Base-by-base conservation (phyloP, 2,113 vertebrate species). In the Cyphomyrus plagiostoma region DNA sequence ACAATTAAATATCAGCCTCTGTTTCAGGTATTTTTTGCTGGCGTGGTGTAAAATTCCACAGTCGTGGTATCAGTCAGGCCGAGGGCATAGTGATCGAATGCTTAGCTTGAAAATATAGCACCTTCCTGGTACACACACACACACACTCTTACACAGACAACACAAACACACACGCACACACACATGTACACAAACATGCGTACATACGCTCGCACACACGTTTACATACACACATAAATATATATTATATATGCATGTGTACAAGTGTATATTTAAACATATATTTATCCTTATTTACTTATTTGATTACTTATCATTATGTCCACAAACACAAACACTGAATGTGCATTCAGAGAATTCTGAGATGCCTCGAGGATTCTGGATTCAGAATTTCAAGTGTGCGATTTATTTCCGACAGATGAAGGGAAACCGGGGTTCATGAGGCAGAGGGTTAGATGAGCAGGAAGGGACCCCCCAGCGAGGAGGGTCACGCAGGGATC, bases 401-500 rank as follows among this genome's bases (percentile, higher is more conserved):
- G 4, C 6, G 0, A 35, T 80, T 80, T 3, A 42, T 80, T 80
- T 42, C 13, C 90, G 6, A 11, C 46, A 46, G 58, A 45, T 13
- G 97, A 97, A 97, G 97, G 96, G 97, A 96, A 97, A 98, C 97
- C 45, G 10, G 21, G 45, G 8, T 46, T 23, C 80, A 83, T 45
- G 30, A 83, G 42, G 21, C 17, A 82, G 17, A 23, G 77, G 13
- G 92, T 88, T 92, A 77, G 49, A 30, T 21, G 77, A 50, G 48
- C 97, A 97, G 97, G 97, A 96, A 96, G 97, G 96, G 96, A 98
- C 97, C 97, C 97, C 97, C 84, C 48, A 35, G 26, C 8, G 11
- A 26, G 30, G 97, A 97, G 97, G 97, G 98, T 99, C 98, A 98
- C 98, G 96, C 97, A 92, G 94, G 96, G 97, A 98, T 77, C 89